Base-by-base conservation (phyloP, 2,113 vertebrate genomes). In the Myiagra hebetior region DNA sequence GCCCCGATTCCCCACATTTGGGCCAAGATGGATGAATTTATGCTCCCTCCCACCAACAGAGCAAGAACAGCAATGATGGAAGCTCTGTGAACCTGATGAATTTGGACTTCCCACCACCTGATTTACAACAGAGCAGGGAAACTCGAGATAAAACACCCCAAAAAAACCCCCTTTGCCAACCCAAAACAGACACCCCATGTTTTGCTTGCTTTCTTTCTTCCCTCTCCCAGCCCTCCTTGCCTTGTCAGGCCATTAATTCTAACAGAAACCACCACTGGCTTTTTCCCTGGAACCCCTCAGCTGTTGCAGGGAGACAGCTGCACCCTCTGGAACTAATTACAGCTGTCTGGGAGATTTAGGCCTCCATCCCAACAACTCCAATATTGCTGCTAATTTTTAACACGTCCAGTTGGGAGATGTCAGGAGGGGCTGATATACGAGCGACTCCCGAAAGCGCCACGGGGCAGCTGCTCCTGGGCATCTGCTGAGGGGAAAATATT, bases 211-310 rank as follows among this genome's bases (percentile, higher is more conserved):
- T 75, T 26, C 69, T 59, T 75, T 39, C 70, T 49, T 72, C 94
- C 87, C 73, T 44, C 79, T 86, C 84, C 95, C 87, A 80, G 93
- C 97, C 96, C 89, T 60, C 55, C 82, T 91, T 49, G 82, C 96
- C 93, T 93, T 96, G 97, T 98, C 97, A 98, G 97, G 95, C 97
- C 96, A 97, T 98, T 98, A 97, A 98, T 98, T 97, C 98, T 95
- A 95, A 96, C 91, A 96, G 96, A 97, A 97, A 96, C 95, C 92
- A 91, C 91, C 85, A 11, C 97, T 94, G 85, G 35, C 82, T 97
- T 94, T 95, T 93, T 21, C 90, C 88, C 96, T 96, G 90, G 93
- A 97, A 96, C 52, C 96, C 94, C 95, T 97, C 97, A 96, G 97
- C 98, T 98, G 97, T 97, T 97, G 95, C 93, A 89, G 69, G 67